Conservation (phyloP, 2,888 invertebrate species). For the Zootermopsis nevadensis region DNA sequence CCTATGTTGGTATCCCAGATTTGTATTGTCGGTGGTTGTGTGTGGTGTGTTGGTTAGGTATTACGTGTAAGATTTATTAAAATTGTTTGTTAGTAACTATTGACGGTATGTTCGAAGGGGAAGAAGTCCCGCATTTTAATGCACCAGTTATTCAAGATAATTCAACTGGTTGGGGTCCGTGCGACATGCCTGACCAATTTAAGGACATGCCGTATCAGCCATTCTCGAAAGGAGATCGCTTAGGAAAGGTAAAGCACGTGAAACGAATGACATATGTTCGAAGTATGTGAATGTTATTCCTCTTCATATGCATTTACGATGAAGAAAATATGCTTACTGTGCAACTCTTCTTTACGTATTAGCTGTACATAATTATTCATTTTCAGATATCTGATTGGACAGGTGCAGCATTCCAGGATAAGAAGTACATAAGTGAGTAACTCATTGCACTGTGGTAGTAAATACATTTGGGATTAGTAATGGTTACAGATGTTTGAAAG, state of each 20-base stretch:
- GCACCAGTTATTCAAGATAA: constrained; percentile 85
- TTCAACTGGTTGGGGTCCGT: constrained; percentile 96
- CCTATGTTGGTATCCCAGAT: too few species aligned
- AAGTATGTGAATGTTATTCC: background rate
- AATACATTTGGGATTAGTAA: too few species aligned
- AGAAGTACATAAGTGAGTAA: constrained; percentile 88
- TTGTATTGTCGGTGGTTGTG: too few species aligned
- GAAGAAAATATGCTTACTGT: background rate
- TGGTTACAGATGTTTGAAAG: too few species aligned
- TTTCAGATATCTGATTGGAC: constrained; percentile 94
- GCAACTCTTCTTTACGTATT: constrained; percentile 3
- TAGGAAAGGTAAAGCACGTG: constrained; percentile 84
- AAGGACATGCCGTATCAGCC: constrained; percentile 99
- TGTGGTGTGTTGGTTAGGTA: too few species aligned
- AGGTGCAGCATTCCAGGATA: constrained; percentile 90
- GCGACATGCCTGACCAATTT: constrained; percentile 92
- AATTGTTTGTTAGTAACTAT: constrained; percentile 40
- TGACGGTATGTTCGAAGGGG: constrained; percentile 58
- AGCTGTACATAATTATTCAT: constrained; percentile 8
- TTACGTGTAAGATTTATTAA: too few species aligned
- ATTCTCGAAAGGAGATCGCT: constrained; percentile 97
- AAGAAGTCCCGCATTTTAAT: constrained; percentile 73
- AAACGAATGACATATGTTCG: constrained; percentile 8
- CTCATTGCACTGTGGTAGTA: background rate
- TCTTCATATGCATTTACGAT: background rate